These are phyloP conservation scores for Actinia tenebrosa DNA, from an alignment of 64 coral and sea anemone genomes.

Conservation along the genomic window DNA sequence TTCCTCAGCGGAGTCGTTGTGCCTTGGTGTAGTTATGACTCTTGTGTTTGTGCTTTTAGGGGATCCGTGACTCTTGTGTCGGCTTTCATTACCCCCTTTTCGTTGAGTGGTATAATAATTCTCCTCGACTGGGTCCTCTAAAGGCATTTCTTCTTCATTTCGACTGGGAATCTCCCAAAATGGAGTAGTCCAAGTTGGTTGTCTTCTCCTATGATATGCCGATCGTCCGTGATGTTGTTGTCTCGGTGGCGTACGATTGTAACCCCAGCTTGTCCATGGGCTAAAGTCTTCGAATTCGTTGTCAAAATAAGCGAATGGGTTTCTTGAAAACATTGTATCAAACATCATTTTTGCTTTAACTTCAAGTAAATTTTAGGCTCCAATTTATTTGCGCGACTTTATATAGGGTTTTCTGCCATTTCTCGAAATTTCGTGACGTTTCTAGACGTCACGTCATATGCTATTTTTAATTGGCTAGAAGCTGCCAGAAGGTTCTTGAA, in stretches of 20 bases:
- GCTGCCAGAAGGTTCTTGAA: background rate
- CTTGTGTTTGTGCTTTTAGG: background rate
- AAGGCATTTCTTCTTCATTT: background rate
- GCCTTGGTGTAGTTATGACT: background rate
- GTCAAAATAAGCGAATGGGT: background rate
- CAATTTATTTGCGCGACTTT: background rate
- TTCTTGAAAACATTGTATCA: background rate
- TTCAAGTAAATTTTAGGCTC: background rate
- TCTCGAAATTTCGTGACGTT: conserved; percentile 11
- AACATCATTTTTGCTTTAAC: background rate
- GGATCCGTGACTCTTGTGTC: background rate
- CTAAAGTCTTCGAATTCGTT: background rate
- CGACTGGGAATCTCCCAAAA: background rate
- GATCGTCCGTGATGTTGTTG: background rate
- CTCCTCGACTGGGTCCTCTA: background rate
- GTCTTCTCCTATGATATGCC: background rate
- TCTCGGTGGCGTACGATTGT: background rate
- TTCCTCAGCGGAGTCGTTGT: background rate
- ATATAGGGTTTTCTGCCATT: background rate
- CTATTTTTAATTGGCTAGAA: conserved; percentile 2
- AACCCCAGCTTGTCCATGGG: background rate
- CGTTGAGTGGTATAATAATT: background rate
- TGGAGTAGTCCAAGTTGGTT: background rate
- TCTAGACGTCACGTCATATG: background rate
- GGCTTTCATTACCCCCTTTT: background rate